Conservation (phyloP, 2,113 vertebrate genomes). For the Camelus dromedarius region DNA sequence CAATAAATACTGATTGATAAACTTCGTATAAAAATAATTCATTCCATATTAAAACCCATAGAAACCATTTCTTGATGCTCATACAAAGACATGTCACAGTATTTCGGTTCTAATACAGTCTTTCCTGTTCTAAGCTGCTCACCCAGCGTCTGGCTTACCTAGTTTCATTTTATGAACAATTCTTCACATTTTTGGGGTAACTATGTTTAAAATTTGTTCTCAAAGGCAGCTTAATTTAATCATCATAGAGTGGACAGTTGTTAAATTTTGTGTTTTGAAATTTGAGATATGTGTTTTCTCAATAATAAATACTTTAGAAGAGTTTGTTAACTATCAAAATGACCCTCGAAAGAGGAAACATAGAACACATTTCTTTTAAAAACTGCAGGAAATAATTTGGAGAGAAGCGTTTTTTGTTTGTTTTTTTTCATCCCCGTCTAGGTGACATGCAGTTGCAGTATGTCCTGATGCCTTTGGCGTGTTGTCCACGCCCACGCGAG, state of each 20-base stretch:
- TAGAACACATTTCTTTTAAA: not conserved
- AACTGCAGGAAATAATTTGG: not conserved
- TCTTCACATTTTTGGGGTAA: not conserved
- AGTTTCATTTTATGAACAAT: not conserved
- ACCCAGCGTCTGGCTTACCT: not conserved
- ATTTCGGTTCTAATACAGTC: not conserved
- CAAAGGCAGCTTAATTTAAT: not conserved
- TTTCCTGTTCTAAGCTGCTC: not conserved
- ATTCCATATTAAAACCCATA: slow-evolving; percentile 61
- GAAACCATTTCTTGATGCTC: slow-evolving; percentile 27
- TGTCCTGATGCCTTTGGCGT: too few relatives aligned
- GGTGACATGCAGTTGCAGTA: rapidly evolving
- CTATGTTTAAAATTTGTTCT: not conserved
- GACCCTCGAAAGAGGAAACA: not conserved
- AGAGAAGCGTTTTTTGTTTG: not conserved
- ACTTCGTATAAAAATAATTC: slow-evolving; percentile 84
- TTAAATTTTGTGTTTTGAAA: slow-evolving; percentile 24
- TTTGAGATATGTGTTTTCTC: not conserved
- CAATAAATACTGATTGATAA: slow-evolving; percentile 71
- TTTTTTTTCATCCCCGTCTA: not conserved
- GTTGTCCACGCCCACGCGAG: rapidly evolving
- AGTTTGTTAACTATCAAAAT: not conserved
- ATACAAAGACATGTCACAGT: not conserved
- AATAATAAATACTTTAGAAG: not conserved
- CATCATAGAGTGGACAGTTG: not conserved